A percentile compares a stretch with the other conserved stretches of the same genome.
Evolutionary conservation across 2,797 vertebrate genomes (phyloP).

Genomic region (Chelmon rostratus): DNA sequence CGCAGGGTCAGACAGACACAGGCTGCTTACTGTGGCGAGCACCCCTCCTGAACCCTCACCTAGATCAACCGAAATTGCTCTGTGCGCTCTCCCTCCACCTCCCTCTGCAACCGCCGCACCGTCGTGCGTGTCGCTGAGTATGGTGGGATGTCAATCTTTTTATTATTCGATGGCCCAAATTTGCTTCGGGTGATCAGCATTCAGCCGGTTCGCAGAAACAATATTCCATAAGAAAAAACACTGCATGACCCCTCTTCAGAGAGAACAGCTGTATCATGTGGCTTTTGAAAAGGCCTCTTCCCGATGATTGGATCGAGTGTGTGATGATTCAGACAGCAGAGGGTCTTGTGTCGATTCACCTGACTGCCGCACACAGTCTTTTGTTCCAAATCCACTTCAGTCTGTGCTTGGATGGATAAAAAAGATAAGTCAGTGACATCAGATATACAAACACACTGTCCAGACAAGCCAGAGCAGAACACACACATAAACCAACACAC

Average conservation of each 20-base stretch:
- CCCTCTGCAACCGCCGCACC: neutral
- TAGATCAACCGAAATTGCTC: slow-evolving; percentile 10
- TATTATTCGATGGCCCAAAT: slow-evolving; percentile 1
- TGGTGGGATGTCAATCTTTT: neutral
- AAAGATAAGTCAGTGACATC: neutral
- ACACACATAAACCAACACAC: neutral
- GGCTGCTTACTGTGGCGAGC: neutral
- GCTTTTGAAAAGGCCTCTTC: neutral
- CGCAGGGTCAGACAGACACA: neutral
- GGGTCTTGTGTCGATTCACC: neutral
- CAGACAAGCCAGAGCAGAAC: slow-evolving; percentile 6
- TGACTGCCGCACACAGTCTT: slow-evolving; percentile 17
- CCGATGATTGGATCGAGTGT: neutral
- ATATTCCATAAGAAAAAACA: slow-evolving; percentile 1
- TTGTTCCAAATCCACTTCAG: slow-evolving; percentile 10
- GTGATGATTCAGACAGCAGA: slow-evolving; percentile 24
- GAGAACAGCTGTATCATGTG: neutral
- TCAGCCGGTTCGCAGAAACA: neutral
- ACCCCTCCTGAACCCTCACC: slow-evolving; percentile 16
- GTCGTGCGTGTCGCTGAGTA: neutral
- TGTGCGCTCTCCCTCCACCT: neutral
- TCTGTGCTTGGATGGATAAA: neutral
- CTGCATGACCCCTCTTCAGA: neutral
- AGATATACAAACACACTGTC: neutral
- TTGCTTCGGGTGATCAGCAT: neutral